Percentiles rank a stretch among this genome's conserved stretches.
Evolutionary conservation across 2,113 vertebrate genomes (phyloP).

Genomic region (Astur gentilis): DNA sequence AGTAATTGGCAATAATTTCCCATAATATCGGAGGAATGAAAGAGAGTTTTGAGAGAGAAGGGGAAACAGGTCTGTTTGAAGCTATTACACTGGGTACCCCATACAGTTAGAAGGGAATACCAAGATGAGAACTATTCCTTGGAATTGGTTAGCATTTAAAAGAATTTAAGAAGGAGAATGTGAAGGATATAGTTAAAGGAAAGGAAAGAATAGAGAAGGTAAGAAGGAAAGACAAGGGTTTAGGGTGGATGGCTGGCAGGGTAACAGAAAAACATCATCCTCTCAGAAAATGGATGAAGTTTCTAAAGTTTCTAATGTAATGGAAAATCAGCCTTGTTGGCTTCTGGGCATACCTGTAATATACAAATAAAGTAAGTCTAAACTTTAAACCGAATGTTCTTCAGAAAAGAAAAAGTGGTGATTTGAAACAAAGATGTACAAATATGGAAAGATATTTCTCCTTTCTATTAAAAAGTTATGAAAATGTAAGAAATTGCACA

Average conservation of each 20-base stretch:
- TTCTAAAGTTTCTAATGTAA: not conserved
- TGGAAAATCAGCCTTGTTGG: not conserved
- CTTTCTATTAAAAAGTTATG: not conserved
- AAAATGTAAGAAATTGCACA: not conserved
- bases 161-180: not conserved
- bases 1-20: not conserved
- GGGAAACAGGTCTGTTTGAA: not conserved
- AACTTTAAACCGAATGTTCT: not conserved
- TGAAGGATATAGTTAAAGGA: not conserved
- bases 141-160: not conserved
- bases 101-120: not conserved
- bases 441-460: not conserved
- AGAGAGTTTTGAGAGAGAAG: not conserved
- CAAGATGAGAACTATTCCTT: not conserved
- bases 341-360: not conserved
- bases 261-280: not conserved
- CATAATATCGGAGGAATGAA: not conserved
- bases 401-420: not conserved
- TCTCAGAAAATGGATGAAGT: not conserved
- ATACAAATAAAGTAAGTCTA: not conserved
- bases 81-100: not conserved
- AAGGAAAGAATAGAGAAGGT: not conserved
- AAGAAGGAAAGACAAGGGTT: not conserved
- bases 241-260: not conserved
- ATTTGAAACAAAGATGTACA: not conserved